These are phyloP conservation scores for Pristionchus maxplancki DNA, from an alignment of 2,888 invertebrate species.

Conservation along the genomic window DNA sequence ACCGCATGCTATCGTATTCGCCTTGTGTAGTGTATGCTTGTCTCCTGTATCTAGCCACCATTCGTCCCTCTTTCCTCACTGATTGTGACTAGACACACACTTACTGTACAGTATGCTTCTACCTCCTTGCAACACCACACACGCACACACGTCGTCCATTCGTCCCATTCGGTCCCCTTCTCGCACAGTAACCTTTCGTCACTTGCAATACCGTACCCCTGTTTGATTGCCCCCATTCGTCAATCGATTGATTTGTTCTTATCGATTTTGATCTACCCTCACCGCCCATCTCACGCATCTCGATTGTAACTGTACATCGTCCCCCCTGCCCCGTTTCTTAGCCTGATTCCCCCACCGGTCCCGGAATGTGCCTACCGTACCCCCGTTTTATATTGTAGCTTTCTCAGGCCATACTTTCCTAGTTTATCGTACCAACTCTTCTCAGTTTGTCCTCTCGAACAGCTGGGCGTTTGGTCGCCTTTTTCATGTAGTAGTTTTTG, in stretches of 20 bases:
- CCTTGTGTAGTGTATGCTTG: neutral
- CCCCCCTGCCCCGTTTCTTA: neutral
- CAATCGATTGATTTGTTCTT: neutral
- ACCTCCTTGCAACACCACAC: neutral
- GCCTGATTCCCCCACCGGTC: neutral
- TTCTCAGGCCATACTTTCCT: slow-evolving; percentile 22
- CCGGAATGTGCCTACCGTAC: neutral
- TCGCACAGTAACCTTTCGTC: slow-evolving; percentile 36
- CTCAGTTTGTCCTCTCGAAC: slow-evolving; percentile 7
- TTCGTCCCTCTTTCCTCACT: neutral
- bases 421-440: slow-evolving; percentile 25
- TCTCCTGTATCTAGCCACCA: neutral
- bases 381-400: slow-evolving; percentile 27
- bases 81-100: slow-evolving; percentile 12
- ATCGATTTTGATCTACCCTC: slow-evolving; percentile 13
- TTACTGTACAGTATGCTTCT: slow-evolving; percentile 4
- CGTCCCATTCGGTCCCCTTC: neutral
- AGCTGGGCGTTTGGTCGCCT: neutral
- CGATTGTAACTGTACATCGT: slow-evolving; percentile 32
- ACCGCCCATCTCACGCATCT: slow-evolving; percentile 11
- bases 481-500: neutral
- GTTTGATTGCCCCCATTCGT: neutral
- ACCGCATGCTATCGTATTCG: neutral
- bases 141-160: neutral
- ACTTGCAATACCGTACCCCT: slow-evolving; percentile 39